phyloP scores from a whole-genome alignment of 2,113 vertebrate genomes.

The Megaceryle torquata region DNA sequence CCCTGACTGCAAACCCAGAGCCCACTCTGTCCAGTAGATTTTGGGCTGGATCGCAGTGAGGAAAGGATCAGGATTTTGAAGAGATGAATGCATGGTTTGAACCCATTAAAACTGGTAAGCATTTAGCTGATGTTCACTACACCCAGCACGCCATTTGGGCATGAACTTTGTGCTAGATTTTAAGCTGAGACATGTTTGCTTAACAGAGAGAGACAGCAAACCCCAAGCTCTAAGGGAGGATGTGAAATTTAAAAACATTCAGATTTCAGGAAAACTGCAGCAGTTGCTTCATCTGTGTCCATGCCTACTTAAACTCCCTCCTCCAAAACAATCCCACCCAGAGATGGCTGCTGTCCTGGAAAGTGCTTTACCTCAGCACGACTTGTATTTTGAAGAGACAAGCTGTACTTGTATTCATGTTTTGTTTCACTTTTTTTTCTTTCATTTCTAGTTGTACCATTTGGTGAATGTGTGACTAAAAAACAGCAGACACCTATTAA shows the following conservation, averaged over 20 bases:
- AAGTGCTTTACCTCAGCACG: background rate
- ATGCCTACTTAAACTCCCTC: background rate
- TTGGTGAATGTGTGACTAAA: background rate
- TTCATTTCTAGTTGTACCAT: background rate
- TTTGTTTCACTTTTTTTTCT: background rate
- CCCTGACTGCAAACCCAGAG: fast-evolving
- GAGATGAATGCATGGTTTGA: fast-evolving
- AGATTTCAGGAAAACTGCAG: background rate
- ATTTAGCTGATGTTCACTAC: background rate
- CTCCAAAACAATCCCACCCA: slow-evolving; percentile 39
- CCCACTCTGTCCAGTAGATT: background rate
- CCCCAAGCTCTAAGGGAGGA: background rate
- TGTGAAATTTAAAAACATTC: background rate
- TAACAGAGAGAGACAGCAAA: background rate
- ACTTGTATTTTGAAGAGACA: background rate
- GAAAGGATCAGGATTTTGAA: background rate
- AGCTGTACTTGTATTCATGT: background rate
- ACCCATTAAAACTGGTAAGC: background rate
- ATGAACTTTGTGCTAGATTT: background rate
- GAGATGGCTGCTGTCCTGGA: background rate
- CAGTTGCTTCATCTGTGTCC: background rate
- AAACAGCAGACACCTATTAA: background rate
- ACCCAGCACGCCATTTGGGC: background rate
- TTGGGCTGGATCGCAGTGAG: background rate
- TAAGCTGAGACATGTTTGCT: background rate